Evolutionary conservation across 2,113 vertebrate genomes (phyloP).

Genomic region (Polyodon spathula): DNA sequence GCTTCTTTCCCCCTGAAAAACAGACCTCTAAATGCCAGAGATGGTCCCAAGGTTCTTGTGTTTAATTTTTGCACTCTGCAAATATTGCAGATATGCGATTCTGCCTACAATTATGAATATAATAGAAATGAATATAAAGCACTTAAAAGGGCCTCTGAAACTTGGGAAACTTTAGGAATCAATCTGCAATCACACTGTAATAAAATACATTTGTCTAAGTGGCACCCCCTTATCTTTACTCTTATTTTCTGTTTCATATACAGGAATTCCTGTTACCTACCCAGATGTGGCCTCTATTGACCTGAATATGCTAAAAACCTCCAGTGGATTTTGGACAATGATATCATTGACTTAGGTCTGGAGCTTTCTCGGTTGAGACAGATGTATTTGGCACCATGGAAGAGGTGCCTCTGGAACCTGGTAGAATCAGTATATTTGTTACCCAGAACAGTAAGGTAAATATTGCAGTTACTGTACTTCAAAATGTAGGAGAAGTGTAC

Average conservation of each 20-base stretch:
- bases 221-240: neutral
- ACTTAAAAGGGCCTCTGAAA: too few relatives aligned
- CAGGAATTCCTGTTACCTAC: slow-evolving; percentile 96
- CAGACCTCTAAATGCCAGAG: too few relatives aligned
- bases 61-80: too few relatives aligned
- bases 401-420: slow-evolving; percentile 88
- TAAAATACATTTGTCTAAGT: too few relatives aligned
- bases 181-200: too few relatives aligned
- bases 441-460: slow-evolving; percentile 94
- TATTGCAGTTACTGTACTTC: too few relatives aligned
- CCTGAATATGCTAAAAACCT: slow-evolving; percentile 97
- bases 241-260: neutral
- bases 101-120: too few relatives aligned
- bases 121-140: too few relatives aligned
- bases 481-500: too few relatives aligned
- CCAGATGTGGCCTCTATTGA: slow-evolving; percentile 97
- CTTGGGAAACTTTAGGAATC: too few relatives aligned
- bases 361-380: slow-evolving; percentile 95
- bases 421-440: slow-evolving; percentile 80
- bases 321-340: slow-evolving; percentile 98
- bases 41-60: too few relatives aligned
- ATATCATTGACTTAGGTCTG: slow-evolving; percentile 91
- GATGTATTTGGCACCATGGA: slow-evolving; percentile 97
- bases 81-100: too few relatives aligned
- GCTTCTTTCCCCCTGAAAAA: neutral